Evolutionary conservation across 2,797 vertebrate genomes (phyloP), one percentile per base, ranked within the genome.

Genomic region (Channa striata): DNA sequence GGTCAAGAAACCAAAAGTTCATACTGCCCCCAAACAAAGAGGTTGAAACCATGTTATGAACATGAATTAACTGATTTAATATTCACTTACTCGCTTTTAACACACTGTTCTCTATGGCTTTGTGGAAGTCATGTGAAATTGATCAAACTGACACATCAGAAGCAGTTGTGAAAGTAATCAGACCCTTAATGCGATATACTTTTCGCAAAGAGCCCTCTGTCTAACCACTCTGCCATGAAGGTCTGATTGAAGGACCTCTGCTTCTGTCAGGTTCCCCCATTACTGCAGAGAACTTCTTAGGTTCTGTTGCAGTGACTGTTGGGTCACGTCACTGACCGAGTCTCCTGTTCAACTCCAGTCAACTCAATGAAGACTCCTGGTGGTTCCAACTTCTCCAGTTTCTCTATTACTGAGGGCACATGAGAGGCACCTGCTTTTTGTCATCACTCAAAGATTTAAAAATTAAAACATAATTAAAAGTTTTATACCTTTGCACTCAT

Each of bases 1-100:
- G 47, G 37, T 43, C 56, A 68, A 58, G 11, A 40, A 71, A 40
- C n/a, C 59, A 8, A 11, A 19, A n/a, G 25, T 14, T 37, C 21
- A 34, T 33, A 36, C n/a, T 39, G 6, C 46, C 4, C 19, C 17
- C 13, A 39, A 49, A 59, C 51, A 5, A 23, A n/a, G 11, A 49
- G 10, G 52, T 39, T 20, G 34, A 20, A 53, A 53, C 12, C 7
- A 37, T 11, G 9, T 17, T 8, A 43, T 2, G 6, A 30, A 4
- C 25, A 43, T 6, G 8, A 16, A 17, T 17, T 40, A 39, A 37
- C 36, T 30, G 2, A 37, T 12, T 11, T 11, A 37, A 11, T 37
- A 37, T 37, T 37, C 11, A 37, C 9, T 14, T 12, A 3, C 14
- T 14, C 12, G 1, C 13, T 1, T 40, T 40, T 40, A 13, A 40